Base-by-base conservation (phyloP, 2,797 vertebrate genomes). In the Propithecus perrieri region DNA sequence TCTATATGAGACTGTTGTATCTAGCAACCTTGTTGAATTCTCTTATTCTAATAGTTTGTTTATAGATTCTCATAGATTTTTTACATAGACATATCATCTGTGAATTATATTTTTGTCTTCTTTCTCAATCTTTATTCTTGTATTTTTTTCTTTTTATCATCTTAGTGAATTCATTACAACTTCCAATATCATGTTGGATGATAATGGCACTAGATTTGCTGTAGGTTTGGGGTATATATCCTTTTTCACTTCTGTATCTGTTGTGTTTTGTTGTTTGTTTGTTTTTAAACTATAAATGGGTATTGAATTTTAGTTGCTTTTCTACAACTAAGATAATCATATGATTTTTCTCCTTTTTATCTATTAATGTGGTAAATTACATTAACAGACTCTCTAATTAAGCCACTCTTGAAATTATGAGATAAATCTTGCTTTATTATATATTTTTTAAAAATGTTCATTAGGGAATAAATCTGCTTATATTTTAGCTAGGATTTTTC, bases 251-350 rank as follows among this genome's bases (percentile, higher is more conserved):
- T 86, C 28, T 57, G 5, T 90, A 65, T 33, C 28, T 50, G 7
- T 78, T 97, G 41, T 76, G 20, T 81, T 91, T 93, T 96, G n/a
- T 91, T 79, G 46, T 92, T 84, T 75, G 13, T 92, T 85, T 75
- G 14, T 78, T 94, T 86, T 89, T 69, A 89, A 94, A 61, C 83
- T 72, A 72, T 81, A 79, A 92, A 78, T 69, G 38, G 3, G 3
- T 90, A 18, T 76, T 72, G n/a, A 89, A 74, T 89, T 89, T 81
- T 75, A 75, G 22, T 92, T 89, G 24, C 10, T 85, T 87, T 63
- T 86, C 53, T 90, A 81, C 33, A 92, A n/a, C 46, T 72, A 83
- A 92, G 20, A 80, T 71, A 61, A 75, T 85, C 72, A n/a, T 33
- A 57, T 85, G 59, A 2, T 48, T 96, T 94, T 89, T 63, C 79